Conservation (phyloP, 2,113 vertebrate species). For the Tachysurus vachellii region DNA sequence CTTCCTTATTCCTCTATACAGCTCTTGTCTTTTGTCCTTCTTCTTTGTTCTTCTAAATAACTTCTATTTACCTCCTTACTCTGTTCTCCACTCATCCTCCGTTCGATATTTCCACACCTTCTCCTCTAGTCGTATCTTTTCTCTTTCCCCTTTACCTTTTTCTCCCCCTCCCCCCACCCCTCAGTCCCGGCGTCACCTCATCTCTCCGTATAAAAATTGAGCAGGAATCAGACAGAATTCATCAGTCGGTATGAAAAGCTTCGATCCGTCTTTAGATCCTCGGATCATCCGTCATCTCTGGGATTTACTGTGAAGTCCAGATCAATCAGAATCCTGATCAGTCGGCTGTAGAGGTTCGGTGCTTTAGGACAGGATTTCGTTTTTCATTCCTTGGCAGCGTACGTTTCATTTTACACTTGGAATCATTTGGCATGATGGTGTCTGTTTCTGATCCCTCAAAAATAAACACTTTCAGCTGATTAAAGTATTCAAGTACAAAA, state of each 20-base stretch:
- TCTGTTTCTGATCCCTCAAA: neutral
- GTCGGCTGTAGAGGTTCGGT: neutral
- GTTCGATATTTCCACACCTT: neutral
- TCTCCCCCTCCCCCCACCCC: too few relatives aligned
- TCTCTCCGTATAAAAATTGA: neutral
- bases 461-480: neutral
- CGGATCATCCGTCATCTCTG: constrained; percentile 4
- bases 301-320: neutral
- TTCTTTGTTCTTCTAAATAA: too few relatives aligned
- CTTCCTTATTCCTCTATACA: neutral
- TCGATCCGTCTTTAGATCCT: constrained; percentile 15
- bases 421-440: neutral
- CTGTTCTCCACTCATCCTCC: neutral
- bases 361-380: neutral
- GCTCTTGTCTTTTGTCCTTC: too few relatives aligned
- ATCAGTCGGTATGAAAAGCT: constrained; percentile 11
- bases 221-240: neutral
- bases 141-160: neutral
- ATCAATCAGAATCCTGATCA: constrained; percentile 16
- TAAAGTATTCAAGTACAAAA: too few relatives aligned
- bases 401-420: neutral
- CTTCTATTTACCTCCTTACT: too few relatives aligned
- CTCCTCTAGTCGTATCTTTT: too few relatives aligned
- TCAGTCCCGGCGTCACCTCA: neutral
- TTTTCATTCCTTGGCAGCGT: neutral